Percentiles rank a stretch among this genome's conserved stretches.
Conservation (phyloP, 2,888 invertebrate species). For the Epinotia nisella region DNA sequence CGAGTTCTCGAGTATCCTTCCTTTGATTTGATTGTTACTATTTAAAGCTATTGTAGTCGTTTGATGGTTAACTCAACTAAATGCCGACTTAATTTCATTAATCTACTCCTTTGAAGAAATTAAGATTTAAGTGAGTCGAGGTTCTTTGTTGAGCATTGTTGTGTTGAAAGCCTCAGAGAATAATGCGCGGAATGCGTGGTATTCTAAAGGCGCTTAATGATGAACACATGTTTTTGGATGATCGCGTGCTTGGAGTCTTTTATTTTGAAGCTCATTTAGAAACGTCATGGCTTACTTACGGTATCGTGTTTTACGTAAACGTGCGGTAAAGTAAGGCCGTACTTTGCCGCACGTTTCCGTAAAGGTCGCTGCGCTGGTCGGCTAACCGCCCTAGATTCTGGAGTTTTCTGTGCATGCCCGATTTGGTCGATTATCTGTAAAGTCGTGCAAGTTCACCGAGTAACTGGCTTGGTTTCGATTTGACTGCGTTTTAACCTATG, state of each 20-base stretch:
- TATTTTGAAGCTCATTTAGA: conserved; percentile 53
- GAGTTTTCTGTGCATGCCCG: conserved; percentile 11
- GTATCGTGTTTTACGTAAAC: conserved; percentile 52
- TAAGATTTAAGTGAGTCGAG: conserved; percentile 84
- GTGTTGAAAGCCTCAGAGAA: conserved; percentile 59
- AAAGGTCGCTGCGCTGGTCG: conserved; percentile 19
- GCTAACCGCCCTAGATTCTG: conserved; percentile 16
- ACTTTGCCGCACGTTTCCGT: too few species aligned
- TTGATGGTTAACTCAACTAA: conserved; percentile 80
- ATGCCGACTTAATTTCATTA: conserved; percentile 85
- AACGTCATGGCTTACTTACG: conserved; percentile 51
- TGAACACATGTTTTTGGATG: conserved; percentile 69
- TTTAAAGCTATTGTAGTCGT: conserved; percentile 76
- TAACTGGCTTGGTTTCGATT: neutral
- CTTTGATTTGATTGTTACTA: conserved; percentile 82
- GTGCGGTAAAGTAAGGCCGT: conserved; percentile 48
- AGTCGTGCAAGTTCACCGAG: conserved; percentile 15
- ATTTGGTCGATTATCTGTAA: conserved; percentile 18
- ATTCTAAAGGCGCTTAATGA: conserved; percentile 75
- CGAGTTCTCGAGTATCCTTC: conserved; percentile 72
- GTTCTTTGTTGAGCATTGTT: conserved; percentile 68
- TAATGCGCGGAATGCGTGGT: conserved; percentile 73
- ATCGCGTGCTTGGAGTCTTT: conserved; percentile 65
- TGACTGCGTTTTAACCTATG: neutral
- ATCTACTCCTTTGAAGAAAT: conserved; percentile 82